A percentile compares a stretch with the other conserved stretches of the same genome.
phyloP scores from a whole-genome alignment of 1,140 invertebrate genomes.

The Saxidomus purpurata region DNA sequence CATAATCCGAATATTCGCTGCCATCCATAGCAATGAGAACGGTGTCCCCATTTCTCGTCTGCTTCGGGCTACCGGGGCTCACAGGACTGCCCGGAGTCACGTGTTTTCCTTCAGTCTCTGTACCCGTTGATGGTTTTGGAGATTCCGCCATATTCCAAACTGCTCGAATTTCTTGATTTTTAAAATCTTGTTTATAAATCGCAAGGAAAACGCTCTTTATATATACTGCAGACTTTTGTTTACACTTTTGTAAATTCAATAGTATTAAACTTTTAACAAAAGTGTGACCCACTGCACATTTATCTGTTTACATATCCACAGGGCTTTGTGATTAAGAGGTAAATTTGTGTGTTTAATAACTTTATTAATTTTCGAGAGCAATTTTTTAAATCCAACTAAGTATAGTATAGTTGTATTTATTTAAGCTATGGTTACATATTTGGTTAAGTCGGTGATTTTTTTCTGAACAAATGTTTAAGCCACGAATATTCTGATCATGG shows the following conservation, averaged over 20 bases:
- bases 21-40: conserved; percentile 64
- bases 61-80: background rate
- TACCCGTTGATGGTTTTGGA: background rate
- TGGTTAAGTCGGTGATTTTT: too few relatives aligned
- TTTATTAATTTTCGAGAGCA: too few relatives aligned
- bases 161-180: background rate
- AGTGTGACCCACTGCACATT: background rate
- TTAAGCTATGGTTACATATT: too few relatives aligned
- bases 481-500: too few relatives aligned
- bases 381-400: too few relatives aligned
- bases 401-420: too few relatives aligned
- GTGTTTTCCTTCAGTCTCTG: too few relatives aligned
- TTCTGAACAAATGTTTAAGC: too few relatives aligned
- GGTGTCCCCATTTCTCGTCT: background rate
- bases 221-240: background rate
- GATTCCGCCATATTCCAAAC: background rate
- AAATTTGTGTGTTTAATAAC: too few relatives aligned
- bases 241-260: too few relatives aligned
- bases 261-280: too few relatives aligned
- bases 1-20: conserved; percentile 67
- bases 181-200: background rate
- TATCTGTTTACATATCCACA: background rate
- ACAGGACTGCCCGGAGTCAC: background rate
- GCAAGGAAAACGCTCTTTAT: background rate
- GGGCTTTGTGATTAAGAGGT: background rate